Evolutionary conservation across 2,888 invertebrate genomes (phyloP).

Genomic region (Melanchra persicariae): DNA sequence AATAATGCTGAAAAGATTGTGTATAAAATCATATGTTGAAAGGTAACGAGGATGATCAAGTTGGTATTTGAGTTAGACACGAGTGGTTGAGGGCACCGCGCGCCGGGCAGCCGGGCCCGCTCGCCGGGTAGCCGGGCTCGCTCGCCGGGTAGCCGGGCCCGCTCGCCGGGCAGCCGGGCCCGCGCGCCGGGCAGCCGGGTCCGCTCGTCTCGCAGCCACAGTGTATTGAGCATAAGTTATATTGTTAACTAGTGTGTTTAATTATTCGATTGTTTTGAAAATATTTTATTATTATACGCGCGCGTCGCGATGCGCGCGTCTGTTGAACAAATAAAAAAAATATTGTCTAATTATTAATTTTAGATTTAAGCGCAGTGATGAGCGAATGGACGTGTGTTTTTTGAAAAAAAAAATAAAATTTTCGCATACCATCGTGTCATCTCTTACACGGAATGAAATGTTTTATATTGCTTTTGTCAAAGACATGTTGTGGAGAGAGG

Average conservation of each 20-base stretch:
- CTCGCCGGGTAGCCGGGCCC: slow-evolving; percentile 54
- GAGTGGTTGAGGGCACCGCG: slow-evolving; percentile 72
- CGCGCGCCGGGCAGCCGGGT: too few relatives aligned
- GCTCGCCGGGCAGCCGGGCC: slow-evolving; percentile 54
- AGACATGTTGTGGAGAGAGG: slow-evolving; percentile 77
- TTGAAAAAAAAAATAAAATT: slow-evolving; percentile 85
- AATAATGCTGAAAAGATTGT: slow-evolving; percentile 80
- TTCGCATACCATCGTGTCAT: slow-evolving; percentile 90
- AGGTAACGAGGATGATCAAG: slow-evolving; percentile 76
- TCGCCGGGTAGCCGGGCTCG: slow-evolving; percentile 49
- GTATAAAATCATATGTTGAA: slow-evolving; percentile 85
- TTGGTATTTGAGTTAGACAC: slow-evolving; percentile 80
- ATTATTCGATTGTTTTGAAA: slow-evolving; percentile 91
- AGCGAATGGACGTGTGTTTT: slow-evolving; percentile 90
- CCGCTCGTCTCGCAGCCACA: slow-evolving; percentile 70
- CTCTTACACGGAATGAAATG: slow-evolving; percentile 90
- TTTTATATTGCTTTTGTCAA: slow-evolving; percentile 89
- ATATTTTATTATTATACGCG: slow-evolving; percentile 91
- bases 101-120: slow-evolving; percentile 60
- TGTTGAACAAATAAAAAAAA: slow-evolving; percentile 90
- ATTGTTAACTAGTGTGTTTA: slow-evolving; percentile 91
- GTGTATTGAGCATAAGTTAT: slow-evolving; percentile 85
- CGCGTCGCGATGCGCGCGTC: slow-evolving; percentile 88
- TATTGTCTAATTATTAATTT: slow-evolving; percentile 91
- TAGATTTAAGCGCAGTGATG: slow-evolving; percentile 90